Evolutionary conservation across 1,140 invertebrate species (phyloP), one percentile per base, ranked within the genome.

Genomic region (Trissolcus basalis): DNA sequence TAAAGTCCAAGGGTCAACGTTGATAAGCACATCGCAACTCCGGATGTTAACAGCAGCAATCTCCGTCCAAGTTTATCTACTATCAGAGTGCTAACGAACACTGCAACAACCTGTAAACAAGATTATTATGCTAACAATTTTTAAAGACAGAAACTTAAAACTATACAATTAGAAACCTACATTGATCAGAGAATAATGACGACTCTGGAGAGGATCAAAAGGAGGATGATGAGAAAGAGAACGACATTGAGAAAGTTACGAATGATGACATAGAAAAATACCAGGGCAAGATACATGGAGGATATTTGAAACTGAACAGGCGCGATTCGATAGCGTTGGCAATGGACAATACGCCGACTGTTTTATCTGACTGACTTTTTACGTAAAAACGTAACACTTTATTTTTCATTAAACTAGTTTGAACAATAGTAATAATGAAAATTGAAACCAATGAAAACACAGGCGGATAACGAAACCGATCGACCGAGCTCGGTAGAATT

Each of bases 1-100:
- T 90, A 93, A 10, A 92, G 82, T 8, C 92, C 93, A 1, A 94
- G 81, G 9, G 90, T 86, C 0, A 91, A 87, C 0, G 90, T 89
- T 35, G 91, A 91, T 1, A 93, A 14, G 45, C 89, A 91, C 92
- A 94, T 93, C 0, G 91, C 84, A 11, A 87, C 43, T 16, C 88
- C 90, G 0, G 93, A 94, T 9, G 90, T 79, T 0, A 95, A 81
- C 5, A 96, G 86, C 0, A 96, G 86, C 41, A 94, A 89, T 51
- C 92, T 89, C 65, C 95, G 89, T 11, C 95, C 96, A 2, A 93
- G 87, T 78, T 89, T 92, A 80, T 97, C 96, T 58, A 96, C 93
- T n/a, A 96, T 86, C 36, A 94, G 75, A 33, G 92, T 91, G 5
- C 94, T 92, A 0, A 91, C 74, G 63, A 93, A 91, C 0, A 93